Percentiles rank a stretch among this genome's conserved stretches.
phyloP scores from a whole-genome alignment of 1,140 invertebrate genomes.

The Aricia agestis region DNA sequence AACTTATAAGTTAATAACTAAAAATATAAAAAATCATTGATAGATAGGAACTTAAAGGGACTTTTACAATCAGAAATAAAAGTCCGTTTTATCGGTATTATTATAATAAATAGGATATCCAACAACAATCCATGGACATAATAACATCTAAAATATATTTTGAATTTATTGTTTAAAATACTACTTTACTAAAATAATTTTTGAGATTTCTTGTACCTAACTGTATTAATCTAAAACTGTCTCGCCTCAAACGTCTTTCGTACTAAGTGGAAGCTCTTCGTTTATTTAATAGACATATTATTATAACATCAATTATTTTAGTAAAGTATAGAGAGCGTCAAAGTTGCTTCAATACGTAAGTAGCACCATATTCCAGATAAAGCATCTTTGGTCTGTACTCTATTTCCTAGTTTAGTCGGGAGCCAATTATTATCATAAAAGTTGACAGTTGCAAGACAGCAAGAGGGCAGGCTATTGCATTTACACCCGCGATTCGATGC shows the following conservation, averaged over 20 bases:
- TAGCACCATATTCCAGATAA: conserved; percentile 7
- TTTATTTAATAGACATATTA: not conserved
- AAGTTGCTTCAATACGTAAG: not conserved
- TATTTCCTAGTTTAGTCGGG: not conserved
- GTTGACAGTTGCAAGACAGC: too few species aligned
- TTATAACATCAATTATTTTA: conserved; percentile 1
- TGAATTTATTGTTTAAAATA: conserved; percentile 7
- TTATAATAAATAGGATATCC: conserved; percentile 16
- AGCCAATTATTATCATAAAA: too few species aligned
- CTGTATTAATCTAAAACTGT: not conserved
- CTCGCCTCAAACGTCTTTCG: not conserved
- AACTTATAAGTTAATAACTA: too few species aligned
- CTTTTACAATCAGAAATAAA: not conserved
- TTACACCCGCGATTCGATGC: too few species aligned
- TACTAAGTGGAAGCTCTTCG: not conserved
- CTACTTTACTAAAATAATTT: conserved; percentile 15
- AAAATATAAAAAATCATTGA: too few species aligned
- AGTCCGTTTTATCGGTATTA: not conserved
- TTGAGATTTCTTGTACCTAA: not conserved
- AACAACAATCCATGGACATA: conserved; percentile 7
- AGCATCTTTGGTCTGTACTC: conserved; percentile 7
- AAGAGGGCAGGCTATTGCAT: too few species aligned
- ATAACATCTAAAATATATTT: conserved; percentile 16
- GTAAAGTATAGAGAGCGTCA: conserved; percentile 6
- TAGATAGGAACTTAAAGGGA: not conserved